Percentiles rank a stretch among this genome's conserved stretches.
Evolutionary conservation across 1,140 invertebrate genomes (phyloP).

Genomic region (Dendroctonus ponderosae): DNA sequence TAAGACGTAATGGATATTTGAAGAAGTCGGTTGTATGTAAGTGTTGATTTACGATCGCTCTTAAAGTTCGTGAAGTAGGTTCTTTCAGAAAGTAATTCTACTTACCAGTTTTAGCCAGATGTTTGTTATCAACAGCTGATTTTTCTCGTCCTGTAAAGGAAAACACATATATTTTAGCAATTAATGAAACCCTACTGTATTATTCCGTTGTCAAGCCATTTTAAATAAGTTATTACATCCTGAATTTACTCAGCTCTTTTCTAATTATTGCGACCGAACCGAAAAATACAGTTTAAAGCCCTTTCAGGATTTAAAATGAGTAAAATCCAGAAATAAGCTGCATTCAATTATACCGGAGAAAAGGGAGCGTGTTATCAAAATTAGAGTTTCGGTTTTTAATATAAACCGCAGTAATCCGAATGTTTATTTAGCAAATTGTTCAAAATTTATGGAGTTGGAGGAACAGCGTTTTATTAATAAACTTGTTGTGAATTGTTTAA

Average conservation of each 20-base stretch:
- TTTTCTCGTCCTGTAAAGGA: slow-evolving; percentile 78
- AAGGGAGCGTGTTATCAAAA: background rate
- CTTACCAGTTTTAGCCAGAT: slow-evolving; percentile 85
- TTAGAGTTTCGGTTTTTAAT: too few species aligned
- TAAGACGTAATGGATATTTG: background rate
- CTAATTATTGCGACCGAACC: background rate
- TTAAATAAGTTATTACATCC: background rate
- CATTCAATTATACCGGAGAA: background rate
- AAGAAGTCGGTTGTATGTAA: slow-evolving; percentile 1
- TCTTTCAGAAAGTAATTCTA: too few species aligned
- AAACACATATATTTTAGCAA: slow-evolving; percentile 5
- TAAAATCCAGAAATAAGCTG: background rate
- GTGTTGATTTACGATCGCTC: background rate
- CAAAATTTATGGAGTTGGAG: too few species aligned
- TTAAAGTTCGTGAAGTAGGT: background rate
- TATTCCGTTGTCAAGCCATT: too few species aligned
- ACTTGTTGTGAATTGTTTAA: too few species aligned
- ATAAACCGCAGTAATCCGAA: too few species aligned
- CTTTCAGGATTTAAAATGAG: background rate
- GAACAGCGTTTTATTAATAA: too few species aligned
- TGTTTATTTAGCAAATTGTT: too few species aligned
- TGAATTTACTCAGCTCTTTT: background rate
- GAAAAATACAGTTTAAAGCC: slow-evolving; percentile 1
- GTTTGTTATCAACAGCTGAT: slow-evolving; percentile 82
- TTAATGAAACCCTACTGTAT: too few species aligned